Base-by-base conservation (phyloP, 2,113 vertebrate genomes). In the Benitochromis conjunctus region DNA sequence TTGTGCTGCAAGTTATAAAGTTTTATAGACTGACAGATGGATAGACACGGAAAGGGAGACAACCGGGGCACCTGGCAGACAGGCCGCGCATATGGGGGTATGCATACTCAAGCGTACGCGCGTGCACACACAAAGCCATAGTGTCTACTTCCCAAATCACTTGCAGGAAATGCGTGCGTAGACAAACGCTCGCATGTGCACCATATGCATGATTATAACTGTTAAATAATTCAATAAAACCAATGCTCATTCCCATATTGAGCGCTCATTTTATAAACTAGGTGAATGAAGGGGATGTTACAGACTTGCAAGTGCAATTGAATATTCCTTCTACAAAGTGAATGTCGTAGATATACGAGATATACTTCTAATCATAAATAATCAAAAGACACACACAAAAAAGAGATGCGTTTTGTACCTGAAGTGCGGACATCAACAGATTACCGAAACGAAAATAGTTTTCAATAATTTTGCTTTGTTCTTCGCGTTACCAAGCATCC, bases 1-100 rank as follows among this genome's bases (percentile, higher is more conserved):
- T 86, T 89, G 82, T 88, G 60, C 53, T 55, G 60, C 43, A 34
- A 46, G 79, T 90, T 88, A 64, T 89, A 91, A 83, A 81, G 64
- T 12, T 85, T 90, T 79, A 85, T 84, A 83, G 86, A 86, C 89
- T 80, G 90, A 86, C 83, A 84, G 83, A 89, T 87, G 78, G 62
- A 84, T 26, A 60, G 81, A 84, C 74, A 74, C 66, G 77, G 51
- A 89, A 43, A 79, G 13, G 26, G 6, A 84, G 71, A 82, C 76
- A 74, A 69, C 46, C 14, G 9, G 55, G 34, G 55, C 86, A 88
- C 90, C 92, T 90, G 88, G 90, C 79, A 81, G 38, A 69, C 83
- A 54, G 66, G 57, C 83, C 1, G 3, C 64, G 26, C 41, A 74
- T 34, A 36, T 36, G 31, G 58, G 46, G 18, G n/a, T 18, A 54